phyloP scores from a whole-genome alignment of 2,797 vertebrate genomes.

The Premnoplex brunnescens region DNA sequence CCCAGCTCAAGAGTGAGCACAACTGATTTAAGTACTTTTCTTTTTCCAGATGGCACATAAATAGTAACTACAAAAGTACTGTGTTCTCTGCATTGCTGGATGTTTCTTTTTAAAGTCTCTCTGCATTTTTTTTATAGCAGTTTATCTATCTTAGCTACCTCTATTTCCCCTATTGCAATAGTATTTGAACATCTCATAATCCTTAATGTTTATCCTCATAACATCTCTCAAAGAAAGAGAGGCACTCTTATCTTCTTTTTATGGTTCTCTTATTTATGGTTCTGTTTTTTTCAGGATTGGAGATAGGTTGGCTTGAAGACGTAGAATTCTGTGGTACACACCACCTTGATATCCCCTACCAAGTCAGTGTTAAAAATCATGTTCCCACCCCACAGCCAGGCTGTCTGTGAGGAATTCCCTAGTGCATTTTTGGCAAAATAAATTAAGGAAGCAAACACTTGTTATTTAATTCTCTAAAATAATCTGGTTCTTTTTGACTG shows the following conservation, averaged over 20 bases:
- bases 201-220: background rate
- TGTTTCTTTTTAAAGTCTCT: background rate
- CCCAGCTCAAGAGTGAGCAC: background rate
- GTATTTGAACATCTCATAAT: background rate
- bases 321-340: background rate
- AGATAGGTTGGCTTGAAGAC: background rate
- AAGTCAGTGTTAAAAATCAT: background rate
- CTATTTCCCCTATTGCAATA: background rate
- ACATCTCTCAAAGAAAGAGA: background rate
- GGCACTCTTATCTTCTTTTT: background rate
- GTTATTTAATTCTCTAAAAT: background rate
- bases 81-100: background rate
- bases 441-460: fast-evolving
- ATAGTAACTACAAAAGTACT: background rate
- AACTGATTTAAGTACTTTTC: conserved; percentile 29
- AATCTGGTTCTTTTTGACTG: background rate
- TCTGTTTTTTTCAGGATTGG: background rate
- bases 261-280: background rate
- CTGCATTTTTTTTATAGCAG: background rate
- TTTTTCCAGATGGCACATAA: conserved; percentile 15
- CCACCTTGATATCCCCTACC: fast-evolving
- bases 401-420: background rate
- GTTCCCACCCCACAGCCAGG: background rate
- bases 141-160: background rate
- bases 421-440: background rate